Evolutionary conservation across 2,797 vertebrate species (phyloP).

Genomic region (Paratrypauchen microcephalus): DNA sequence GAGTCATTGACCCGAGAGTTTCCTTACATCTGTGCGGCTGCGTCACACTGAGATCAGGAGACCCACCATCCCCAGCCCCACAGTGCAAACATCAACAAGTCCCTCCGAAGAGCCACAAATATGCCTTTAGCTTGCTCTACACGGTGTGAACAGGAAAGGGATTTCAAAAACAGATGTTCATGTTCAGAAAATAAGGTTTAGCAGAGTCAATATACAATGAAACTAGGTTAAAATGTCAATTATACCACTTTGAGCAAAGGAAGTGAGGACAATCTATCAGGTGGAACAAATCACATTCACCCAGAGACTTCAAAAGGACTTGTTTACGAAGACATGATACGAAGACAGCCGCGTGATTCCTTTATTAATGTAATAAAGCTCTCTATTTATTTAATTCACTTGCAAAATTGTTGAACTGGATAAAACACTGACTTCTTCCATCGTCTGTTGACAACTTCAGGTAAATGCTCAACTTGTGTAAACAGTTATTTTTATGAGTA

Average conservation of each 20-base stretch:
- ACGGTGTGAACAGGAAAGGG: constrained; percentile 29
- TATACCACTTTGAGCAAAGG: neutral
- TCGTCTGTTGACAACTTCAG: too few relatives aligned
- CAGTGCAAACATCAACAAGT: constrained; percentile 61
- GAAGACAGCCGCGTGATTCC: neutral
- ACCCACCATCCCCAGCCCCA: constrained; percentile 56
- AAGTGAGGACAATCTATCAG: neutral
- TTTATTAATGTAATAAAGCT: neutral
- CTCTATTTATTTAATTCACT: neutral
- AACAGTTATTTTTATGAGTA: neutral
- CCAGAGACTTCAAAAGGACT: constrained; percentile 1
- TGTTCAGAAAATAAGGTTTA: neutral
- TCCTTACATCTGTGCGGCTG: constrained; percentile 68
- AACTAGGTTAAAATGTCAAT: neutral
- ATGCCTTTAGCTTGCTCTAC: constrained; percentile 33
- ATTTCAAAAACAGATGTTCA: constrained; percentile 19
- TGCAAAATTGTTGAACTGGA: neutral
- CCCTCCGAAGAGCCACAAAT: constrained; percentile 35
- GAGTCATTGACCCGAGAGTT: constrained; percentile 64
- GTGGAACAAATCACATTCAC: neutral
- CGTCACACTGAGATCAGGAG: constrained; percentile 69
- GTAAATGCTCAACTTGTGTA: neutral
- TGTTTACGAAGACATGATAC: neutral
- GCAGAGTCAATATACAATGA: neutral
- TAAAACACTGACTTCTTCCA: too few relatives aligned